Conservation (phyloP, 2,888 invertebrate species). For the Idaea straminata region DNA sequence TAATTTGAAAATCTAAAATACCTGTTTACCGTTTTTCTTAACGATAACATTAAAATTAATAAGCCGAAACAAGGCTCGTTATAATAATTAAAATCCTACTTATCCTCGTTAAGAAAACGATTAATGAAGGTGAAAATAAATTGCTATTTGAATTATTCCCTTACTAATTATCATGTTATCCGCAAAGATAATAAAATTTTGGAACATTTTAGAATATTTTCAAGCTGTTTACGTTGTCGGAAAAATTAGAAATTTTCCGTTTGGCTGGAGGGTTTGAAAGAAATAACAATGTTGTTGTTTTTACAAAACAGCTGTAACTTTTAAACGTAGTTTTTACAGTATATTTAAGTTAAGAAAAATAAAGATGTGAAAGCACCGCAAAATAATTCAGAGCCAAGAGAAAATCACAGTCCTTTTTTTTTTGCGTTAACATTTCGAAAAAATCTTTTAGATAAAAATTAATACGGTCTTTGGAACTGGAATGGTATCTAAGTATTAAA, state of each 20-base stretch:
- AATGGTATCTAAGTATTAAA: not conserved
- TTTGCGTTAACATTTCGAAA: too few species aligned
- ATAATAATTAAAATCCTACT: not conserved
- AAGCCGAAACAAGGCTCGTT: not conserved
- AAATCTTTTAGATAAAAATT: too few species aligned
- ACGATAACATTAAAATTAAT: not conserved
- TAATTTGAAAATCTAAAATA: not conserved
- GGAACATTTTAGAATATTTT: not conserved
- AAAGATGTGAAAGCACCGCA: not conserved
- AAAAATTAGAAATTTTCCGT: not conserved
- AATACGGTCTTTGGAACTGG: too few species aligned
- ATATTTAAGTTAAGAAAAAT: not conserved
- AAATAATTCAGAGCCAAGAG: too few species aligned
- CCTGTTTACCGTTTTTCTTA: not conserved
- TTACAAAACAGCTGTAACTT: not conserved
- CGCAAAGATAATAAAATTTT: not conserved
- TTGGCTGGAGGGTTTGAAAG: not conserved
- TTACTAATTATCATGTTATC: not conserved
- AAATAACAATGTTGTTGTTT: not conserved
- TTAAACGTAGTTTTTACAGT: not conserved
- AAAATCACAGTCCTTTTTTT: too few species aligned
- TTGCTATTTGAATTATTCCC: not conserved
- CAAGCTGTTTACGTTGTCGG: not conserved
- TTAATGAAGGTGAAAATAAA: not conserved
- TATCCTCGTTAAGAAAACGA: not conserved